phyloP scores from a whole-genome alignment of 2,888 invertebrate genomes.

The Pheosia tremula region DNA sequence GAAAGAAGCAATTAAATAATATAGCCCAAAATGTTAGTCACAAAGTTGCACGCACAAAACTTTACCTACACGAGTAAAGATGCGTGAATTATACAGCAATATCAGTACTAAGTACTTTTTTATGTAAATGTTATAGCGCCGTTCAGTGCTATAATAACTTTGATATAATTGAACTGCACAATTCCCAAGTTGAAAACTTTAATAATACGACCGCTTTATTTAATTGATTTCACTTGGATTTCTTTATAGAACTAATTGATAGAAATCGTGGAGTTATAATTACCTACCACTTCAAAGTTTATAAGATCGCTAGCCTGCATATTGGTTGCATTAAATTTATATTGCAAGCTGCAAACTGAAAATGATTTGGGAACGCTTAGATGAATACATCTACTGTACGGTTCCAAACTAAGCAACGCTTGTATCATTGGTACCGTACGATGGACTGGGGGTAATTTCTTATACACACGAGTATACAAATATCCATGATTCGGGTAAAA shows the following conservation, averaged over 20 bases:
- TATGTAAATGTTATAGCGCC: slow-evolving; percentile 12
- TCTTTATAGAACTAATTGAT: slow-evolving; percentile 18
- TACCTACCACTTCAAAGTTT: slow-evolving; percentile 1
- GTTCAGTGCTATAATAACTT: slow-evolving; percentile 16
- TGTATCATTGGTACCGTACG: no score
- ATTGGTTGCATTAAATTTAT: no score
- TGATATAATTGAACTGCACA: slow-evolving; percentile 28
- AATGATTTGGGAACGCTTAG: background rate
- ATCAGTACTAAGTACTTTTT: slow-evolving; percentile 9
- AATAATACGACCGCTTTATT: slow-evolving; percentile 14
- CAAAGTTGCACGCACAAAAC: background rate
- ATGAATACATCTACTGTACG: no score
- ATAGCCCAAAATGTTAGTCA: background rate
- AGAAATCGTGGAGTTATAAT: slow-evolving; percentile 8
- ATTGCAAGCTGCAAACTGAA: background rate
- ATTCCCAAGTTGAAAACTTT: slow-evolving; percentile 15
- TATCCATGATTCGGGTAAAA: no score
- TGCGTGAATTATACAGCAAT: background rate
- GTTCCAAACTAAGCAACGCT: no score
- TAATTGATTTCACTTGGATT: slow-evolving; percentile 11
- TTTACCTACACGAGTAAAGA: background rate
- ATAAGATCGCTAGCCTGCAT: background rate
- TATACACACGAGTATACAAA: no score
- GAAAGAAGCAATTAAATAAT: background rate
- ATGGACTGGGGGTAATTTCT: no score